Base-by-base conservation (phyloP, 2,888 invertebrate species). In the Cinara cedri region DNA sequence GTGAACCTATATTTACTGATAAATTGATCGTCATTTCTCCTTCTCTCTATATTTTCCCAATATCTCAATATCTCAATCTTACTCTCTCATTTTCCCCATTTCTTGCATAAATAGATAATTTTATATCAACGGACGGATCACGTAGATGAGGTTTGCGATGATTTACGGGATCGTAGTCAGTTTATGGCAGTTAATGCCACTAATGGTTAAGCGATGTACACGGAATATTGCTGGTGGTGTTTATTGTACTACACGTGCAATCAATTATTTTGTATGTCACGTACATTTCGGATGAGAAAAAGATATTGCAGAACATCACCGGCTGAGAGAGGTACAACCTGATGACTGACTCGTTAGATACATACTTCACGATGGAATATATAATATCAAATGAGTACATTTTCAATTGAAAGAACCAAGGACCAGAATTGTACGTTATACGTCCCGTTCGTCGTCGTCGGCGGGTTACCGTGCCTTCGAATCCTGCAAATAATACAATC, bases 301-400 rank as follows among this genome's bases (percentile, higher is more conserved):
- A 70, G 16, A 14, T 70, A 42, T 42, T 78, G 49, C 34, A 21
- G 16, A 78, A 78, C 42, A 42, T 78, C 3, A n/a, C 11, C 8
- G 57, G 60, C 13, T 8, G 4, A 6, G 70, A 51, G 1, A 9
- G 19, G 42, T 70, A 70, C 51, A 76, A 76, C 4, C 57, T 57
- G 13, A 78, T 70, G 78, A 60, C 70, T 3, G 68, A 78, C 34
- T 70, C 68, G 1, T 8, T 78, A 21, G 78, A 78, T 6, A 24
- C 70, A 8, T 78, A 78, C 24, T 78, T 70, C 44, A 78, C 78
- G 9, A 21, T 70, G 9, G 70, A 78, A 9, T 68, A 60, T 13
- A 70, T 78, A 13, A 9, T 51, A 21, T 70, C 49, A 0, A 54
- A 34, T n/a, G 13, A 0, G 60, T 21, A 21, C 21, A 55, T 55